phyloP scores from a whole-genome alignment of 2,888 invertebrate genomes.

The Apotomis turbidana region DNA sequence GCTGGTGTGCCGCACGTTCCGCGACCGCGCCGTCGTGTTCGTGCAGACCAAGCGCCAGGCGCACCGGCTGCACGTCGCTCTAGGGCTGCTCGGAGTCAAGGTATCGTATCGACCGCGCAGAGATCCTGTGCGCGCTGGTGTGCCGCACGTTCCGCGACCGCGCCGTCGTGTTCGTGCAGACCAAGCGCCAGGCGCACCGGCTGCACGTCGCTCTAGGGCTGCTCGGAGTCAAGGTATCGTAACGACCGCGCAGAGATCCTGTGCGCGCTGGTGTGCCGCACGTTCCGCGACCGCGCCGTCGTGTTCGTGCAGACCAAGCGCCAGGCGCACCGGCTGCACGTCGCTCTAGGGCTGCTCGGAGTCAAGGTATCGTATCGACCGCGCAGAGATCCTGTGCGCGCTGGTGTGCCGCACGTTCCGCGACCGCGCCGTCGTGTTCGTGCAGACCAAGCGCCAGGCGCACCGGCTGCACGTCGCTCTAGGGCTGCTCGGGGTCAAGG shows the following conservation, averaged over 20 bases:
- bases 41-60: conserved; percentile 96
- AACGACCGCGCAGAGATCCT: too few relatives aligned
- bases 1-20: conserved; percentile 85
- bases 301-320: conserved; percentile 96
- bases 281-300: conserved; percentile 93
- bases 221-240: too few relatives aligned
- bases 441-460: conserved; percentile 95
- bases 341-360: too few relatives aligned
- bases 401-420: conserved; percentile 90
- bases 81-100: too few relatives aligned
- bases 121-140: conserved; percentile 80
- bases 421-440: conserved; percentile 96
- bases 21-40: conserved; percentile 93
- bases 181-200: conserved; percentile 93
- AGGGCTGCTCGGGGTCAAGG: too few relatives aligned
- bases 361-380: too few relatives aligned
- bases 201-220: too few relatives aligned
- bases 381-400: conserved; percentile 79
- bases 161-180: conserved; percentile 95
- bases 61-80: conserved; percentile 84
- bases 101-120: too few relatives aligned
- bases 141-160: conserved; percentile 90
- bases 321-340: conserved; percentile 81
- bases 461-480: conserved; percentile 67
- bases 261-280: conserved; percentile 89